Percentiles rank a stretch among this genome's conserved stretches.
phyloP scores from a whole-genome alignment of 2,888 invertebrate genomes.

The Eilema caniola region DNA sequence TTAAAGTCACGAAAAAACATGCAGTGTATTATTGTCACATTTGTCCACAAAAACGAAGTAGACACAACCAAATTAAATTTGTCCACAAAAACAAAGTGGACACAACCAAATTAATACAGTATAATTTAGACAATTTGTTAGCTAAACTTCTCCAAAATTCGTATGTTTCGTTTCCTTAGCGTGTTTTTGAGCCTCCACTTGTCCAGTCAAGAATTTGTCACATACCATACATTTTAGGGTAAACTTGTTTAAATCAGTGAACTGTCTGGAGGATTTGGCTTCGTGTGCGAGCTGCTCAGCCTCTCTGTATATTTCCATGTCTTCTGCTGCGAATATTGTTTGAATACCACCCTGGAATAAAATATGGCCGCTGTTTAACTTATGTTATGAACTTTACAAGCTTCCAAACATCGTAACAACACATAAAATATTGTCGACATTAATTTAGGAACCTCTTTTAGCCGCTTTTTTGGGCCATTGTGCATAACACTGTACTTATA shows the following conservation, averaged over 20 bases:
- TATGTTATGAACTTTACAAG: too few species aligned
- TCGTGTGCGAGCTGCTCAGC: constrained; percentile 95
- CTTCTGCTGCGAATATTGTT: constrained; percentile 93
- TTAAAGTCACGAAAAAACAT: too few species aligned
- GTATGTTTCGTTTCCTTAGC: constrained; percentile 94
- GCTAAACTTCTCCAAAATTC: constrained; percentile 92
- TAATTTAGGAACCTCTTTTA: too few species aligned
- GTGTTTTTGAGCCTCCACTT: constrained; percentile 93
- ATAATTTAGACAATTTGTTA: constrained; percentile 25
- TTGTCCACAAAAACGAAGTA: constrained; percentile 28
- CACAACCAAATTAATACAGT: constrained; percentile 42
- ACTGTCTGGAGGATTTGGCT: constrained; percentile 95
- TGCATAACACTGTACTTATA: too few species aligned
- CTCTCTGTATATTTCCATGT: constrained; percentile 90
- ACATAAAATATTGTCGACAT: too few species aligned
- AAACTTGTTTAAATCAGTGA: constrained; percentile 96
- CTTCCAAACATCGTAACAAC: too few species aligned
- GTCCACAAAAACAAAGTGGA: constrained; percentile 35
- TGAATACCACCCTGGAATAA: constrained; percentile 89
- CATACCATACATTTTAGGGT: constrained; percentile 95
- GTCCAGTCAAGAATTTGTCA: constrained; percentile 91
- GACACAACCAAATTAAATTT: constrained; percentile 45
- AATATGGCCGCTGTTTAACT: too few species aligned
- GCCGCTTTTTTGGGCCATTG: too few species aligned
- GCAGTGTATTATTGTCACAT: constrained; percentile 5